Evolutionary conservation across 2,113 vertebrate genomes (phyloP).

Genomic region (Chaetorhynchus papuensis): DNA sequence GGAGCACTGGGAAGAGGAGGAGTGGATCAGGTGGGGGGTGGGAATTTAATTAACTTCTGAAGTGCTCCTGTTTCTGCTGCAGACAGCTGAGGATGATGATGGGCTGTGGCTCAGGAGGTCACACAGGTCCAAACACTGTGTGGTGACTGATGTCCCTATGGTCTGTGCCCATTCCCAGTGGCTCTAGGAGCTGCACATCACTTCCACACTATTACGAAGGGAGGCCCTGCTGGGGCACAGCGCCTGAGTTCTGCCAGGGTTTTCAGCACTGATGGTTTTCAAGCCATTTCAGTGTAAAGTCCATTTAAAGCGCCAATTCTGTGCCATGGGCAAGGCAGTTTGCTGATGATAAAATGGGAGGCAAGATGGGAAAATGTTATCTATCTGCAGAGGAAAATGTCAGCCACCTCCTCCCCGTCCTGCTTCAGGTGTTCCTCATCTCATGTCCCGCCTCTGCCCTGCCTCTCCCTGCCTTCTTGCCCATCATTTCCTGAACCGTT

Average conservation of each 20-base stretch:
- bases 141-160: no score
- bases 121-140: not conserved
- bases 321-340: not conserved
- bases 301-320: rapidly evolving
- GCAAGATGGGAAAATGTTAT: not conserved
- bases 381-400: not conserved
- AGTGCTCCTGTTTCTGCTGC: not conserved
- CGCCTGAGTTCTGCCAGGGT: not conserved
- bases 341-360: not conserved
- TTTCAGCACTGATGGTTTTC: not conserved
- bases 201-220: rapidly evolving
- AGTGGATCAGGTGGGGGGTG: not conserved
- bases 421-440: not conserved
- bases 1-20: conserved; percentile 33
- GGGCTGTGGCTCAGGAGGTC: not conserved
- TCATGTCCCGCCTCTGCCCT: not conserved
- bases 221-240: rapidly evolving
- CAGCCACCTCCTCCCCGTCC: not conserved
- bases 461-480: not conserved
- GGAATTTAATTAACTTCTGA: conserved; percentile 53
- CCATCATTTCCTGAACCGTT: rapidly evolving
- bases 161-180: not conserved
- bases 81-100: not conserved
- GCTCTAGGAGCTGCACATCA: rapidly evolving
- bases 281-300: not conserved